Conservation (phyloP, 2,113 vertebrate species). For the Cygnus buccinator region DNA sequence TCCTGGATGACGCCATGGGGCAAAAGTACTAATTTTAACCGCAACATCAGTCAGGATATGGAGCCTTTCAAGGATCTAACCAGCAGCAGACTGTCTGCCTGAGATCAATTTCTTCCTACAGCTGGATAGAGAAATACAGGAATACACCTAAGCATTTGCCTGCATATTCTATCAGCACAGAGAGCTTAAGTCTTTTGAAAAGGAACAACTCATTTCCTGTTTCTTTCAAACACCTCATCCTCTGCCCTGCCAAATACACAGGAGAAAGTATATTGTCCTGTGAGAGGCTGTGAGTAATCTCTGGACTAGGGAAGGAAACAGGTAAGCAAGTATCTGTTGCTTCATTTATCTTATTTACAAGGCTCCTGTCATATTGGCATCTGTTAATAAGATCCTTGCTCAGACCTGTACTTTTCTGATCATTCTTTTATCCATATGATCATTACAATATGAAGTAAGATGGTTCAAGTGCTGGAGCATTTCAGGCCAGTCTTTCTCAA, state of each 20-base stretch:
- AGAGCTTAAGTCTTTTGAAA: not conserved
- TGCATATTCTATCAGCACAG: not conserved
- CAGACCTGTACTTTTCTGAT: not conserved
- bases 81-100: not conserved
- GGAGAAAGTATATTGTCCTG: not conserved
- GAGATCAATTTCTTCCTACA: not conserved
- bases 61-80: not conserved
- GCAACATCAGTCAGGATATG: not conserved
- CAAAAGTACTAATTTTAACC: constrained; percentile 17
- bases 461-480: accelerated
- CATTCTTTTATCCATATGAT: not conserved
- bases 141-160: not conserved
- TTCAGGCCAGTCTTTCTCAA: not conserved
- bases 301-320: not conserved
- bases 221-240: not conserved
- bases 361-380: not conserved
- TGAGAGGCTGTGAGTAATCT: not conserved
- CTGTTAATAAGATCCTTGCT: not conserved
- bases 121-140: not conserved
- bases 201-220: not conserved
- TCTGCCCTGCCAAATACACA: not conserved
- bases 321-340: not conserved
- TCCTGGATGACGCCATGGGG: not conserved
- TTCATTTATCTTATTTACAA: not conserved
- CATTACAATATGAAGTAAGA: not conserved